Base-by-base conservation (phyloP, 2,113 vertebrate species). In the Riparia riparia region DNA sequence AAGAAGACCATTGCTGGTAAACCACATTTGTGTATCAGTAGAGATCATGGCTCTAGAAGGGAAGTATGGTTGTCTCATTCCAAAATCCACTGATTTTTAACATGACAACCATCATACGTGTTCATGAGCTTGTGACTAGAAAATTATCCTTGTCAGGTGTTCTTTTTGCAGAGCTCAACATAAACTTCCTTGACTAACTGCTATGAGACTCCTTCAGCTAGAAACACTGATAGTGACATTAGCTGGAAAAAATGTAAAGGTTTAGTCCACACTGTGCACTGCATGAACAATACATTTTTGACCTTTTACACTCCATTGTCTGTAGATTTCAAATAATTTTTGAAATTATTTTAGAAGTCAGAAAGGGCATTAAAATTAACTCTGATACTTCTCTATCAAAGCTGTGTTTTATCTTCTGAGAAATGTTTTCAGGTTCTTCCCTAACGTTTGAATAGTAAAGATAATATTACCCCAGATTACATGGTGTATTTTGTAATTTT, bases 1-100 rank as follows among this genome's bases (percentile, higher is more conserved):
- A 92, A 94, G 95, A 93, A 68, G 87, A 85, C n/a, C 70, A 42
- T 57, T 69, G 63, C 60, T 94, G 94, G 86, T 64, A 93, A 96
- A 94, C 73, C 63, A 10, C 11, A 13, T 7, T 49, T 24, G 7
- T 3, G 9, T 37, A 41, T 12, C 63, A n/a, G 29, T 72, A 71
- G 56, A 61, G 70, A 41, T 47, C 26, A 28, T 3, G 19, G 51
- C 15, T 17, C 13, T 34, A 45, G 61, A 71, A 81, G 9, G 58
- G 50, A 74, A 39, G 14, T 11, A 24, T 1, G 1, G 25, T 13
- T n/a, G 20, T 17, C 9, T 90, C 14, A 34, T 34, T 54, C 58
- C 22, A 2, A 74, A 85, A 63, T n/a, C 56, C 66, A 51, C 17
- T 28, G 41, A 44, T 92, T 89, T 63, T 72, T 81, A 63, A 56